Base-by-base conservation (phyloP, 2,113 vertebrate species). In the Lichenostomus cassidix region DNA sequence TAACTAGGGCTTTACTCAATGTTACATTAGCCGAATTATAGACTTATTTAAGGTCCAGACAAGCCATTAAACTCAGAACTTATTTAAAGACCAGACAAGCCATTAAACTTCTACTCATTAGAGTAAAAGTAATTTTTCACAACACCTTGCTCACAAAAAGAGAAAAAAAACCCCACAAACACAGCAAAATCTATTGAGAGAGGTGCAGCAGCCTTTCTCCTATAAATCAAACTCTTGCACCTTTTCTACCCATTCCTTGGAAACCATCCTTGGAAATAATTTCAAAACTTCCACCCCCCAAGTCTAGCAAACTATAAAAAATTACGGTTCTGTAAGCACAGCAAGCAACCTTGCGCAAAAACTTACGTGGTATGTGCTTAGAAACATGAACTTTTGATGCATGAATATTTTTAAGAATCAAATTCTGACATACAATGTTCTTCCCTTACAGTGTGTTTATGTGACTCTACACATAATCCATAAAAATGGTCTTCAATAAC, bases 91-190 rank as follows among this genome's bases (percentile, higher is more conserved):
- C 9, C 4, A 87, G 33, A 73, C 2, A 58, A 31, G 28, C 46
- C 59, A 71, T 49, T 75, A n/a, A 78, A 65, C 21, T n/a, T 68
- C 42, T 44, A 44, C 42, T 47, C 20, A 55, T 35, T n/a, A 59
- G 12, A 52, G 33, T 6, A 58, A 41, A 67, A 18, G 14, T 18
- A 50, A 12, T 75, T 90, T 63, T 77, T 60, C 44, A 21, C 20
- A 76, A 73, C 1, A 9, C 9, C 17, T 71, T 77, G 10, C 21
- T 76, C 25, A 65, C 22, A 20, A 21, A 52, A 27, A 12, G 2
- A 7, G 23, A 22, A 41, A 50, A 29, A 29, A 19, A 0, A 0
- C 16, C 2, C 2, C 12, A 27, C 9, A 84, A 84, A 31, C 5
- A 12, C 15, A 84, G 31, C 4, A 87, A 86, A 75, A 63, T 65